Conservation (phyloP, 2,797 vertebrate genomes). For the Myotis daubentonii region DNA sequence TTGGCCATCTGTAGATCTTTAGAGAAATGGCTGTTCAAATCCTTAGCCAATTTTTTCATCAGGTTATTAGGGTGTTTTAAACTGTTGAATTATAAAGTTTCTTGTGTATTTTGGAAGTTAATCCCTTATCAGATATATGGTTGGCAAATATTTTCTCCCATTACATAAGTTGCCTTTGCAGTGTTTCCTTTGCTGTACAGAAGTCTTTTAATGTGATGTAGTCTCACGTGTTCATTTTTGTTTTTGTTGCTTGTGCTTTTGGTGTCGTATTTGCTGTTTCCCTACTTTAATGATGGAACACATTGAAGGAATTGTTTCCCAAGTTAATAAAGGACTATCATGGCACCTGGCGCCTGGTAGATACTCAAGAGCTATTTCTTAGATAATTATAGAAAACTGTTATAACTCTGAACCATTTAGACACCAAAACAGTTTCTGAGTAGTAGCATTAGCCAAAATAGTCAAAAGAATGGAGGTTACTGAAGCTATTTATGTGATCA, state of each 20-base stretch:
- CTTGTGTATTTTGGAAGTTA: background rate
- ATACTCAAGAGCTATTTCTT: slow-evolving; percentile 35
- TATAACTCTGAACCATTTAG: slow-evolving; percentile 12
- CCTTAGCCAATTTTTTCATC: background rate
- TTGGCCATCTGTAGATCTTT: no score
- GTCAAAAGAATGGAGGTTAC: background rate
- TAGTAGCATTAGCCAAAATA: background rate
- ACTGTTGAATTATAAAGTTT: background rate
- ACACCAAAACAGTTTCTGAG: background rate
- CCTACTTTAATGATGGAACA: slow-evolving; percentile 26
- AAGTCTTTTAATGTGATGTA: background rate
- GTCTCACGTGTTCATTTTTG: background rate
- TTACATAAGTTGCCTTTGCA: background rate
- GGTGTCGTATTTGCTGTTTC: background rate
- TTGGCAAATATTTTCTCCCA: background rate
- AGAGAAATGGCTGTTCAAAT: background rate
- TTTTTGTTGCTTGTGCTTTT: background rate
- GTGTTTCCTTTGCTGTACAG: background rate
- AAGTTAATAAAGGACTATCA: background rate
- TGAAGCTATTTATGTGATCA: slow-evolving; percentile 7
- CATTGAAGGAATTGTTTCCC: slow-evolving; percentile 1
- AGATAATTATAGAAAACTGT: slow-evolving; percentile 7
- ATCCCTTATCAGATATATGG: background rate
- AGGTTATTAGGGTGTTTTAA: background rate
- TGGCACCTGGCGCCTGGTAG: background rate